Evolutionary conservation across 35 echinoderm and acorn worm species (phyloP), one percentile per base, ranked within the genome.

Genomic region (Ophiothrix spiculata): DNA sequence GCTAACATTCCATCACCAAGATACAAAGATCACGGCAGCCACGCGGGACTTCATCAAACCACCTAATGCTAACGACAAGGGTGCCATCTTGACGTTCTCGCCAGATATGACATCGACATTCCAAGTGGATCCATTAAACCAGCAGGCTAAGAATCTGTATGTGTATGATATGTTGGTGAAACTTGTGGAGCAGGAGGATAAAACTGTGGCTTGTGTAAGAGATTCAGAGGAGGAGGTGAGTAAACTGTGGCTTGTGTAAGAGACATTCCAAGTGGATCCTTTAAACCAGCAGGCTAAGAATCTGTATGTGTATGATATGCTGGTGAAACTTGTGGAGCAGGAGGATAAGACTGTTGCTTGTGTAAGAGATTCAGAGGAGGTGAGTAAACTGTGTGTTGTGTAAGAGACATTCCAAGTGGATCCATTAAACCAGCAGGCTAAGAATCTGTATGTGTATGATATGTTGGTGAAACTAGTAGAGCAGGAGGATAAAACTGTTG

Each of bases 341-440:
- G 96, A 99, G 38, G 96, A 99, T 16, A 94, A 91, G 38, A 94
- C 96, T 73, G 76, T 99, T 0, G 76, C 88, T 29, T 80, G 63
- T 86, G 89, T 99, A 0, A 41, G 96, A 33, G 92, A 99, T 35
- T 94, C 88, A 8, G 96, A 99, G 56, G 96, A 99, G 96, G 96
- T 99, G 80, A 37, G 36, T 76, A 69, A n/a, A n/a, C n/a, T n/a
- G n/a, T n/a, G n/a, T n/a, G n/a, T n/a, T n/a, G n/a, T n/a, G n/a
- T n/a, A n/a, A n/a, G n/a, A n/a, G n/a, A 99, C 96, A 34, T 99
- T 99, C 39, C 88, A 93, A 77, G 96, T 99, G n/a, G 86, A 99
- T 87, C 91, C 91, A 4, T 86, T 88, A 34, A 69, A 91, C 49
- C 85, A 81, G 39, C 73, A 89, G 0, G 77, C 96, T 38, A 99